These are phyloP conservation scores for Chalcosyrphus nemorum DNA, from an alignment of 2,888 invertebrate genomes.

Conservation along the genomic window DNA sequence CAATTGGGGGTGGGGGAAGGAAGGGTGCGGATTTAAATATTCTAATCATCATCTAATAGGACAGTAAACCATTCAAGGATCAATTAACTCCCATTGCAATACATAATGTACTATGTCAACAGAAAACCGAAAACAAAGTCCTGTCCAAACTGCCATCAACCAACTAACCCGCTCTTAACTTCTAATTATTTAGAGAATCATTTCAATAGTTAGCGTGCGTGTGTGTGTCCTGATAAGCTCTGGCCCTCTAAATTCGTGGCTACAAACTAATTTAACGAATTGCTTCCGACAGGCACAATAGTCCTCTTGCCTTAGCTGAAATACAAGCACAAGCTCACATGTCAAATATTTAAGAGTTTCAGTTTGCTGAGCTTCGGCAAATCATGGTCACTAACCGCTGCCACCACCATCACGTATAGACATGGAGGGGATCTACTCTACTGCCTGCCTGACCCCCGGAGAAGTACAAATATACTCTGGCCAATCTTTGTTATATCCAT, in stretches of 20 bases:
- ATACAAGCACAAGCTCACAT: slow-evolving; percentile 35
- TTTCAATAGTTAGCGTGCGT: slow-evolving; percentile 42
- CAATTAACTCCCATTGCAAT: slow-evolving; percentile 27
- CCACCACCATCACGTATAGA: slow-evolving; percentile 56
- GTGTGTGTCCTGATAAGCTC: neutral
- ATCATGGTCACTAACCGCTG: slow-evolving; percentile 61
- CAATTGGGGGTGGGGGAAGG: too few species aligned
- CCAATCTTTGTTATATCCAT: slow-evolving; percentile 65
- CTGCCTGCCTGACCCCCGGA: slow-evolving; percentile 39
- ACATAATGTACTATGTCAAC: slow-evolving; percentile 34
- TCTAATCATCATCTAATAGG: too few species aligned
- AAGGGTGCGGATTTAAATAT: too few species aligned
- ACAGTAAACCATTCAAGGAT: slow-evolving; percentile 32
- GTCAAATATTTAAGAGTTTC: slow-evolving; percentile 65
- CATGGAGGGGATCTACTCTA: too few species aligned
- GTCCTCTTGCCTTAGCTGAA: neutral
- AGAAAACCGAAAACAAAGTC: slow-evolving; percentile 5
- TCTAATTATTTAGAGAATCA: slow-evolving; percentile 61
- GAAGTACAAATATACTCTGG: slow-evolving; percentile 52
- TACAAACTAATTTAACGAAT: slow-evolving; percentile 63
- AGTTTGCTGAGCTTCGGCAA: slow-evolving; percentile 58
- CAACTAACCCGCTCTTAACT: slow-evolving; percentile 41
- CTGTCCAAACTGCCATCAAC: slow-evolving; percentile 16
- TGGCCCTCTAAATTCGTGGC: slow-evolving; percentile 27
- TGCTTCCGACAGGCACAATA: slow-evolving; percentile 38